A percentile compares a stretch with the other conserved stretches of the same genome.
Conservation (phyloP, 1,140 invertebrate species). For the Limonius californicus region DNA sequence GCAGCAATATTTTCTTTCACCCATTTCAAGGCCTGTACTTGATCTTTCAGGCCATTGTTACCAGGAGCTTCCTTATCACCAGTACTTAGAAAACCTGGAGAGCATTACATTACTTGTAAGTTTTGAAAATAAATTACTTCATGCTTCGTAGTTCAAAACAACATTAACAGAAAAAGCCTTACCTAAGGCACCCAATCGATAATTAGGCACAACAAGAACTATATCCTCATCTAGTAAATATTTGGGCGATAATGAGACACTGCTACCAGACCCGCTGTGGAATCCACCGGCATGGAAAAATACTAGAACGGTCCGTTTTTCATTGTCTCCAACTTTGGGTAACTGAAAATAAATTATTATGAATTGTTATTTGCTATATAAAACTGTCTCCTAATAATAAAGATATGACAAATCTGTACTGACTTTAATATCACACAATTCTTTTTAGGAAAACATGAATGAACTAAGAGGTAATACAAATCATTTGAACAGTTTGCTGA, state of each 20-base stretch:
- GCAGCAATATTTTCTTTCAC: slow-evolving; percentile 64
- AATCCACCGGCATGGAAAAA: slow-evolving; percentile 52
- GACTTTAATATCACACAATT: too few relatives aligned
- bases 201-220: slow-evolving; percentile 58
- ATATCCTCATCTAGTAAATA: slow-evolving; percentile 53
- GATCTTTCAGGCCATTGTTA: slow-evolving; percentile 74
- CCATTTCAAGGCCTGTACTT: slow-evolving; percentile 69
- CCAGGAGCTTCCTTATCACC: slow-evolving; percentile 61
- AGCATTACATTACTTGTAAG: too few relatives aligned
- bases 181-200: slow-evolving; percentile 54
- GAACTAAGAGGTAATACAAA: too few relatives aligned
- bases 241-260: slow-evolving; percentile 44
- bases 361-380: too few relatives aligned
- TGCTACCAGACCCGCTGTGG: slow-evolving; percentile 34
- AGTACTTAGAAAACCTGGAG: slow-evolving; percentile 62
- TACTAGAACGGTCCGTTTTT: slow-evolving; percentile 48
- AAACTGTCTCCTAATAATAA: too few relatives aligned
- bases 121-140: too few relatives aligned
- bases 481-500: too few relatives aligned
- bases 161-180: too few relatives aligned
- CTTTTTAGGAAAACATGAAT: too few relatives aligned
- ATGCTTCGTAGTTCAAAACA: too few relatives aligned
- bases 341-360: neutral
- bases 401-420: too few relatives aligned
- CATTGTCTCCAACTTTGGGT: slow-evolving; percentile 32